phyloP scores from a whole-genome alignment of 2,113 vertebrate genomes.

The Megalops atlanticus region DNA sequence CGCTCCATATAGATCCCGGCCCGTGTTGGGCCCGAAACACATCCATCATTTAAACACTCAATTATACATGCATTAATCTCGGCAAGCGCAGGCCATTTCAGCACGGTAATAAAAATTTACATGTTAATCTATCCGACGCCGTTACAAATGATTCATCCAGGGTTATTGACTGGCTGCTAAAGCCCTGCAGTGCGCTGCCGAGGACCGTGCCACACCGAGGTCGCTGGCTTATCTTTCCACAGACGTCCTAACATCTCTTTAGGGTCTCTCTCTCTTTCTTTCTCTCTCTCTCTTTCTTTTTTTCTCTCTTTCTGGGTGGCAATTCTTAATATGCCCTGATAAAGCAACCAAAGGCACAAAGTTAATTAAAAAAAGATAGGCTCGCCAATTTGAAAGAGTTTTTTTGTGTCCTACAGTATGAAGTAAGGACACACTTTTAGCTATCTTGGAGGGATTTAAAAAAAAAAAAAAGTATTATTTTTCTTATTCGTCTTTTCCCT shows the following conservation, averaged over 20 bases:
- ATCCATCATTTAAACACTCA: constrained; percentile 45
- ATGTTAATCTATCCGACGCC: constrained; percentile 42
- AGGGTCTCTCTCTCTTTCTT: not conserved
- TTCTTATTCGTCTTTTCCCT: too few relatives aligned
- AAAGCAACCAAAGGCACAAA: constrained; percentile 44
- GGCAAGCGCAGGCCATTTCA: constrained; percentile 29
- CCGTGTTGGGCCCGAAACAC: constrained; percentile 33
- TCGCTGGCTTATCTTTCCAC: not conserved
- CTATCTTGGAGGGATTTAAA: not conserved
- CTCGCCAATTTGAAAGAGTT: constrained; percentile 35
- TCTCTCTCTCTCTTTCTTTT: not conserved
- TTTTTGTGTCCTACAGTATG: constrained; percentile 3
- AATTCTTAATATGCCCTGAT: constrained; percentile 42
- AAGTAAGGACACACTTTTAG: constrained; percentile 16
- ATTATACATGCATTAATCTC: constrained; percentile 36
- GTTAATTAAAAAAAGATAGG: constrained; percentile 53
- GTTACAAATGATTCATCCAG: constrained; percentile 33
- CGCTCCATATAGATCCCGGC: constrained; percentile 41
- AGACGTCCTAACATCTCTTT: not conserved
- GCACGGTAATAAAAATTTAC: constrained; percentile 41
- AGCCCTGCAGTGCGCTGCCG: not conserved
- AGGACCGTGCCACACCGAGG: not conserved
- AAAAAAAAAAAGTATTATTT: not conserved
- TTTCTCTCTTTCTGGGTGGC: constrained; percentile 34
- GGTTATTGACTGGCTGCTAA: constrained; percentile 22